Base-by-base conservation (phyloP, 2,888 invertebrate species). In the Enoplolaimus lenunculus region DNA sequence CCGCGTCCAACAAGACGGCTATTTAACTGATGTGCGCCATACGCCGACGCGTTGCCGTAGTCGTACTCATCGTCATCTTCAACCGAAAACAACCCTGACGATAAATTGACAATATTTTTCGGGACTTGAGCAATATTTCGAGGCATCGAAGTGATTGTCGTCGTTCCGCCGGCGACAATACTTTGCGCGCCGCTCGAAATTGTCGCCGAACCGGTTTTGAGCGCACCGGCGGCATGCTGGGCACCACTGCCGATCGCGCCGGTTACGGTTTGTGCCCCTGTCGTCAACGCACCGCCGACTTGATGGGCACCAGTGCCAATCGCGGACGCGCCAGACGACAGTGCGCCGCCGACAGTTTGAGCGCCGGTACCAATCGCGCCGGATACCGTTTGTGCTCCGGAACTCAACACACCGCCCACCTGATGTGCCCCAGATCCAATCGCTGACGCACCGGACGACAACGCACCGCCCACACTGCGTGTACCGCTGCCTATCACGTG, bases 101-200 rank as follows among this genome's bases (percentile, higher is more conserved):
- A 91, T 85, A 93, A 90, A 87, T 93, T 93, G 84, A 92, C 92
- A 86, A 93, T 87, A 86, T 90, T 90, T 85, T 91, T 90, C n/a
- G 77, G 78, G 60, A 77, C 73, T 26, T 70, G 68, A 7, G 75
- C 75, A n/a, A 77, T 73, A 28, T 73, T 73, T 68, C 75, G 75
- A 45, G 75, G 74, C n/a, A 78, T 79, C n/a, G 76, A 75, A 64
- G 78, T 76, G 21, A 45, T 45, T 21, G 45, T 45, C 45, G 45
- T 21, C 45, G 45, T 13, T 7, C 45, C 45, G 21, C 7, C 7
- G 21, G 45, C 45, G 21, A 13, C 45, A 45, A 7, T 21, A 45
- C 7, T 21, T 21, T 45, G 45, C 7, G 7, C 7, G 7, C 7
- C 45, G 45, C 45, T 45, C 45, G 45, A 45, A 13, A 45, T 21